Evolutionary conservation across 2,797 vertebrate genomes (phyloP).

Genomic region (Syngnathus rostellatus): DNA sequence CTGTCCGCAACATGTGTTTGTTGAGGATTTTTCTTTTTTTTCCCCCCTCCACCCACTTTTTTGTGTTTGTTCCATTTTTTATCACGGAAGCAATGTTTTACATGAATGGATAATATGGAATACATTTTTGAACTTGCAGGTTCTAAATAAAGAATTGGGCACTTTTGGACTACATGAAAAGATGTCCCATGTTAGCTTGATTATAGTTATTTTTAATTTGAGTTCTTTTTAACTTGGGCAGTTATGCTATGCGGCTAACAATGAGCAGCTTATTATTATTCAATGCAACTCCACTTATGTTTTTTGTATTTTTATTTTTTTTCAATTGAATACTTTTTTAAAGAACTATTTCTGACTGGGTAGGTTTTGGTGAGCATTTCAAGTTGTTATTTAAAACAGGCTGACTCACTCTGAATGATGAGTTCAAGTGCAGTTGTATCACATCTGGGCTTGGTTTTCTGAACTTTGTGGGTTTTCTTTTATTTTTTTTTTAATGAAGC

Average conservation of each 20-base stretch:
- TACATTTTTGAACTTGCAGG: too few species aligned
- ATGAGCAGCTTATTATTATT: background rate
- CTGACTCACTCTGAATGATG: constrained; percentile 20
- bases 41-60: too few species aligned
- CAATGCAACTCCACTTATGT: background rate
- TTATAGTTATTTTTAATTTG: background rate
- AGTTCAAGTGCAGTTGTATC: constrained; percentile 7
- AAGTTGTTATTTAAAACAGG: constrained; percentile 35
- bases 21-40: background rate
- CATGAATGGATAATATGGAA: background rate
- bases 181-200: background rate
- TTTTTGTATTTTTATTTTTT: constrained; percentile 4
- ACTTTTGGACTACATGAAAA: background rate
- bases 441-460: constrained; percentile 14
- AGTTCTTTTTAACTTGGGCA: background rate
- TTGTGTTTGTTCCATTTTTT: background rate
- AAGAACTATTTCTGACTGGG: constrained; percentile 47
- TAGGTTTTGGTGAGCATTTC: constrained; percentile 31
- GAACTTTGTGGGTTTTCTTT: constrained; percentile 19
- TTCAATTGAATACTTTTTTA: constrained; percentile 27
- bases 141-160: background rate
- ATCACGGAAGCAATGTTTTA: background rate
- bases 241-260: background rate
- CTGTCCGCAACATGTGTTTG: background rate
- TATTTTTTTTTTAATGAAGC: constrained; percentile 53